Percentiles rank a stretch among this genome's conserved stretches.
phyloP scores from a whole-genome alignment of 2,113 vertebrate species.

The Elaphurus davidianus region DNA sequence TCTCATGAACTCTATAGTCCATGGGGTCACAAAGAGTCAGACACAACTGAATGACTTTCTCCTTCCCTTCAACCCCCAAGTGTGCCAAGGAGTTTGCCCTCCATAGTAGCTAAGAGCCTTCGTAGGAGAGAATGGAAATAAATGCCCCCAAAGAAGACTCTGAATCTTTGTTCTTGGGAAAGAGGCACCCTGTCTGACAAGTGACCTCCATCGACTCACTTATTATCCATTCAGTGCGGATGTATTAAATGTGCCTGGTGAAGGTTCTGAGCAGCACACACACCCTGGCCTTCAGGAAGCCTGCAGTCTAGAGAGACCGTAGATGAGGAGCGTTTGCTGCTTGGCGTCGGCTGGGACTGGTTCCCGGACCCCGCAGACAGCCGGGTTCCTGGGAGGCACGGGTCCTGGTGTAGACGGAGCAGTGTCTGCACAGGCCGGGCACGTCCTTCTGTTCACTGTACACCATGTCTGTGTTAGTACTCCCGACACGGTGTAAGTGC shows the following conservation, averaged over 20 bases:
- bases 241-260: neutral
- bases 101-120: neutral
- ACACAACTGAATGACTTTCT: neutral
- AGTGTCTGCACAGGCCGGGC: accelerated
- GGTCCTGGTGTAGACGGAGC: accelerated
- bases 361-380: neutral
- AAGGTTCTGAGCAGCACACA: neutral
- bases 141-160: neutral
- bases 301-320: neutral
- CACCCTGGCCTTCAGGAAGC: neutral
- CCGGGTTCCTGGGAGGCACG: neutral
- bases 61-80: neutral
- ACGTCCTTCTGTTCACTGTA: neutral
- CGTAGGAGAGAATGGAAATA: neutral
- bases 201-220: neutral
- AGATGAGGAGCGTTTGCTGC: neutral
- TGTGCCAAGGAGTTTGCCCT: neutral
- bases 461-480: neutral
- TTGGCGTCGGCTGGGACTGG: accelerated
- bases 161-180: neutral
- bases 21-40: neutral
- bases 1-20: neutral
- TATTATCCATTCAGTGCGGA: accelerated
- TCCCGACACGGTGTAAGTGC: neutral
- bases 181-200: neutral